Base-by-base conservation (phyloP, 2,888 invertebrate species). In the Glaucopsyche alexis region DNA sequence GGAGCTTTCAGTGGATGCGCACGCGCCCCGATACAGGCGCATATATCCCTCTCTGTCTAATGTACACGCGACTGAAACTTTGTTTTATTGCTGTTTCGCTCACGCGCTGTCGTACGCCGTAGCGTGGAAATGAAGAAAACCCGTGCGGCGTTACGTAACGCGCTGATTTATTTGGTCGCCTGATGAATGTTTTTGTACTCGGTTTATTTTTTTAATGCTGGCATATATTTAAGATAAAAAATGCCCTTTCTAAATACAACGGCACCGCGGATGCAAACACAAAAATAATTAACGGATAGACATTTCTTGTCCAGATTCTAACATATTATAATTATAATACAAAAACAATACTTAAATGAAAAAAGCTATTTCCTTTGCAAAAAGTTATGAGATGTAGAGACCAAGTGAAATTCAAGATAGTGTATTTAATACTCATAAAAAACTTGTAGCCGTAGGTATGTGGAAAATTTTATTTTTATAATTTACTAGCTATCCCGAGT, bases 1-100 rank as follows among this genome's bases (percentile, higher is more conserved):
- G 78, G 81, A 90, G 89, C 89, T 91, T 91, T 91, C 91, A 91
- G 91, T 82, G 82, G 79, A 75, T 88, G 91, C 90, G 91, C 84
- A 80, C 79, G 87, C 89, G 90, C 84, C 73, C 72, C 72, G 65
- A 67, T 72, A 66, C 72, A 40, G 14, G 71, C 64, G 52, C 77
- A 78, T 70, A 73, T 47, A 45, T 29, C 82, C 75, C 71, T 88
- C 89, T 82, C 85, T 79, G 73, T 90, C 85, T 77, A 52, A 42
- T 76, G 72, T 60, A 72, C 16, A 42, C 60, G 4, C 14, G 47
- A 29, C 71, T 72, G 71, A 66, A 49, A 71, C 65, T 72, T 80
- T 80, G 80, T 81, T 80, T 77, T 81, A 81, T 80, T 76, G 71
- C 81, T 72, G 42, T 85, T 83, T 78, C 82, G 74, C 71, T 87